Percentiles rank a stretch among this genome's conserved stretches.
Evolutionary conservation across 2,797 vertebrate genomes (phyloP).

Genomic region (Pagetopsis macropterus): DNA sequence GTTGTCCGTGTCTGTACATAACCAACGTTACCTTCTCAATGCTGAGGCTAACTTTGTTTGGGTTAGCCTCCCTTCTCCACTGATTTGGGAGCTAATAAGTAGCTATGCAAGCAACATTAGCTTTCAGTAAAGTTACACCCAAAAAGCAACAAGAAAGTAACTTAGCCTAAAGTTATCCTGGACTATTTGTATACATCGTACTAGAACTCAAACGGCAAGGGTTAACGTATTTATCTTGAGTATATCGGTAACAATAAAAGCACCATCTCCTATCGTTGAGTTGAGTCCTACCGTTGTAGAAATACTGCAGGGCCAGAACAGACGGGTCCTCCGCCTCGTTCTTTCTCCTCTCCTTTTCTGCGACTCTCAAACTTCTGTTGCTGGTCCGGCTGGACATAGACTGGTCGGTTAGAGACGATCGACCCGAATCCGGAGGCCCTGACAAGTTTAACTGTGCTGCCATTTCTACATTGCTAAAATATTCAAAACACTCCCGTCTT

Average conservation of each 20-base stretch:
- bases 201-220: background rate
- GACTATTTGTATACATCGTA: accelerated
- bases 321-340: slow-evolving; percentile 75
- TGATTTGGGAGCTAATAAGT: background rate
- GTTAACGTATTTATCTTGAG: background rate
- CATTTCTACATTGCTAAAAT: slow-evolving; percentile 79
- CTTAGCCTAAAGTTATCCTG: background rate
- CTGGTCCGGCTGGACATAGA: slow-evolving; percentile 51
- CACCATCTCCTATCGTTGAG: background rate
- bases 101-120: slow-evolving; percentile 6
- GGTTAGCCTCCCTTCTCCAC: background rate
- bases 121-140: background rate
- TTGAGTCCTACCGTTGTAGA: slow-evolving; percentile 70
- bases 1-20: background rate
- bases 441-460: slow-evolving; percentile 49
- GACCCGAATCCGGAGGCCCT: slow-evolving; percentile 44
- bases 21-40: background rate
- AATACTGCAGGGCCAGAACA: slow-evolving; percentile 75
- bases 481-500: slow-evolving; percentile 6
- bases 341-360: slow-evolving; percentile 72
- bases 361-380: slow-evolving; percentile 78
- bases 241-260: background rate
- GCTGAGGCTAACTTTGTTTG: background rate
- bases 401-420: slow-evolving; percentile 42
- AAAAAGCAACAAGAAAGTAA: background rate